Percentiles rank a stretch among this genome's conserved stretches.
Conservation (phyloP, 2,113 vertebrate species). For the Catharus minimus region DNA sequence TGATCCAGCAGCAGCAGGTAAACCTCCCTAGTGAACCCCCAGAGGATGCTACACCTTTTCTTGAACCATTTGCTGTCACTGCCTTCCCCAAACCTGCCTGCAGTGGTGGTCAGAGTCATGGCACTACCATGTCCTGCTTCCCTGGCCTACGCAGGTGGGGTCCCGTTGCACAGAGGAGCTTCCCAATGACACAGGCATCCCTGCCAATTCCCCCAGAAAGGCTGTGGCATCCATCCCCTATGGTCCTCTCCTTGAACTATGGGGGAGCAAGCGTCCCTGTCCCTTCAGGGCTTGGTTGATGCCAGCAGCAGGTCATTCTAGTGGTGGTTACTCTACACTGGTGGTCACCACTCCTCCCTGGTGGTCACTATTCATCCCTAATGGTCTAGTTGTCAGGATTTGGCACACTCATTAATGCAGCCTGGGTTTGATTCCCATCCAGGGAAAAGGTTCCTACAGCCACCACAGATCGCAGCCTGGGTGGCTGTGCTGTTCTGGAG, state of each 20-base stretch:
- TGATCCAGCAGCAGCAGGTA: neutral
- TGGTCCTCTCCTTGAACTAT: neutral
- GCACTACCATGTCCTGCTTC: neutral
- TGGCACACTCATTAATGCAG: fast-evolving
- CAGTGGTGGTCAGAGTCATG: fast-evolving
- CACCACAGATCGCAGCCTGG: fast-evolving
- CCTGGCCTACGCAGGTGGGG: neutral
- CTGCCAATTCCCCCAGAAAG: neutral
- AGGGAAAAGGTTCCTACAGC: neutral
- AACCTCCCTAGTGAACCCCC: neutral
- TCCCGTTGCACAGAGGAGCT: neutral
- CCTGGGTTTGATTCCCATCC: neutral
- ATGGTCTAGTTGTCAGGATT: neutral
- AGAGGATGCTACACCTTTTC: neutral
- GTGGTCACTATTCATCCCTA: neutral
- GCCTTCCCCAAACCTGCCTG: neutral
- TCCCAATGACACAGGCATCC: neutral
- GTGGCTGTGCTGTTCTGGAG: neutral
- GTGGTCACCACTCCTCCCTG: neutral
- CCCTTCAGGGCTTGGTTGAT: neutral
- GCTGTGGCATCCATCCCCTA: neutral
- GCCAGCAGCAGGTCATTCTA: neutral
- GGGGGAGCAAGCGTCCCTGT: neutral
- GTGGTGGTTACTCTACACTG: neutral
- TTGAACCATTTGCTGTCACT: neutral